These are phyloP conservation scores for Climacteris rufus DNA, from an alignment of 2,113 vertebrate species.

Conservation along the genomic window DNA sequence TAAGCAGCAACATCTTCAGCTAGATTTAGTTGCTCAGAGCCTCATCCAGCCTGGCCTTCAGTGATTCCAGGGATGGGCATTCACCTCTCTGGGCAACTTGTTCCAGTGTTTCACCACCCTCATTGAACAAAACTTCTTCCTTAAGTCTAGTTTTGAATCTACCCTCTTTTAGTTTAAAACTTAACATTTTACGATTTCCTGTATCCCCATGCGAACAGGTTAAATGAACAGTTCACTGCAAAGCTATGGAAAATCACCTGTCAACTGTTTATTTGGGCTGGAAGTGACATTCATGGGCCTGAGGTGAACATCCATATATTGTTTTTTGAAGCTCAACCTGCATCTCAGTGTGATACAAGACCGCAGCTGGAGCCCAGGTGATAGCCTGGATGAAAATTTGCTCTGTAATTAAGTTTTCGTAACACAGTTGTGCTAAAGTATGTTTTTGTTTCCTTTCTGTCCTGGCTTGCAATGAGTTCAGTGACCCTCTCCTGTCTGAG, in stretches of 20 bases:
- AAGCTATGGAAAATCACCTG: neutral
- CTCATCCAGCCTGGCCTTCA: neutral
- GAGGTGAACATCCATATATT: neutral
- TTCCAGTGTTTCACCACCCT: neutral
- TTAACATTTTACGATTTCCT: neutral
- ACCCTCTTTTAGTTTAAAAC: neutral
- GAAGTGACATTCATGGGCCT: neutral
- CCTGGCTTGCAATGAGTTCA: slow-evolving; percentile 9
- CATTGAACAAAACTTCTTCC: neutral
- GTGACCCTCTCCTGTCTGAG: slow-evolving; percentile 50
- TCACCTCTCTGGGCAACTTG: neutral
- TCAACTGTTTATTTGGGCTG: neutral
- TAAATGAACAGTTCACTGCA: neutral
- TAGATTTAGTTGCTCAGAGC: neutral
- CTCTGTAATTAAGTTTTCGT: slow-evolving; percentile 50
- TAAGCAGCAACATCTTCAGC: neutral
- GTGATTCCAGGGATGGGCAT: neutral
- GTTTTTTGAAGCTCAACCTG: neutral
- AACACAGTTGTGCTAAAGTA: neutral
- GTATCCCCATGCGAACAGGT: neutral
- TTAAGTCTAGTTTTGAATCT: neutral
- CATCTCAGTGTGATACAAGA: neutral
- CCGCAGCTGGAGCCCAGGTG: neutral
- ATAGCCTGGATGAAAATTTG: slow-evolving; percentile 7
- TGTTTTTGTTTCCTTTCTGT: neutral